Evolutionary conservation across 1,140 invertebrate genomes (phyloP).

Genomic region (Neomicropteryx cornuta): DNA sequence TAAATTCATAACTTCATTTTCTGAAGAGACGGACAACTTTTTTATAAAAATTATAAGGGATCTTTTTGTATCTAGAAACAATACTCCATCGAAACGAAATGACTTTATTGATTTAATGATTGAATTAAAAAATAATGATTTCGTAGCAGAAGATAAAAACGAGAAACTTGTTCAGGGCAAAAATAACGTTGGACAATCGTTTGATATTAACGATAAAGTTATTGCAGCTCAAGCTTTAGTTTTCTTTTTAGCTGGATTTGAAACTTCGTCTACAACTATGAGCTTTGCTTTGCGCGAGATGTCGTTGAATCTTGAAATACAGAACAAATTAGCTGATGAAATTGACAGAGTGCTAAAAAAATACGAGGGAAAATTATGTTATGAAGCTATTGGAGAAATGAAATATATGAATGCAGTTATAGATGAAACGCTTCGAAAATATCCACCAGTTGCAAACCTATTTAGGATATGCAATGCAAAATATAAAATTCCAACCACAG

Average conservation of each 20-base stretch:
- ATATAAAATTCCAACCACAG: slow-evolving; percentile 31
- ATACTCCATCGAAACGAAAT: too few relatives aligned
- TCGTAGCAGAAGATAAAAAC: slow-evolving; percentile 7
- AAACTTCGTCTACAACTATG: slow-evolving; percentile 28
- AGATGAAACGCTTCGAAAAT: slow-evolving; percentile 40
- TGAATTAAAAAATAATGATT: slow-evolving; percentile 11
- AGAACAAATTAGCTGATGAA: slow-evolving; percentile 30
- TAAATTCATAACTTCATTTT: too few relatives aligned
- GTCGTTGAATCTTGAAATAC: slow-evolving; percentile 27
- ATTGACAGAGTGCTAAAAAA: slow-evolving; percentile 25
- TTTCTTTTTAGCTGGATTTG: too few relatives aligned
- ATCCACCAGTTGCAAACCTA: slow-evolving; percentile 36
- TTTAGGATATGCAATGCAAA: slow-evolving; percentile 27
- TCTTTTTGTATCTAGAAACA: too few relatives aligned
- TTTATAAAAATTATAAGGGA: too few relatives aligned
- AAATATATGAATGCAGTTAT: too few relatives aligned
- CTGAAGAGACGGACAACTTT: too few relatives aligned
- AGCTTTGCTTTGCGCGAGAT: slow-evolving; percentile 32
- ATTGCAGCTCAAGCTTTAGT: slow-evolving; percentile 32
- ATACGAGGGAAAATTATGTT: slow-evolving; percentile 34
- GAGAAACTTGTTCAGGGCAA: slow-evolving; percentile 17
- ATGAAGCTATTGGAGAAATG: slow-evolving; percentile 42
- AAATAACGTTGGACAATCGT: too few relatives aligned
- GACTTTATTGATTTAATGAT: too few relatives aligned
- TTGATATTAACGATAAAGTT: slow-evolving; percentile 11